phyloP scores from a whole-genome alignment of 1,140 invertebrate species.

The Bradysia coprophila region DNA sequence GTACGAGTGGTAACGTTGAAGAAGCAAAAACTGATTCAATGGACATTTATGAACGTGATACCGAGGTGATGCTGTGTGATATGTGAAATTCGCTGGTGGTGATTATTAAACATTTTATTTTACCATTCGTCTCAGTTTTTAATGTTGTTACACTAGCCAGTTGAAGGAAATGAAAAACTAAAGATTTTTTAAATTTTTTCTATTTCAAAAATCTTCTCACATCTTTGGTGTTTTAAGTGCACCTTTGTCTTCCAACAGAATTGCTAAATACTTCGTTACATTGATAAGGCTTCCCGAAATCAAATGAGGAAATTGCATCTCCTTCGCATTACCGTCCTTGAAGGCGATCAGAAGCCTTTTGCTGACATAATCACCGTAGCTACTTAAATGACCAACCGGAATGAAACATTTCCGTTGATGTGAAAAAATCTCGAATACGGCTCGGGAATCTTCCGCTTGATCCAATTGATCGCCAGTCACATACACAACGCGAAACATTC shows the following conservation, averaged over 20 bases:
- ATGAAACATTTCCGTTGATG: conserved; percentile 28
- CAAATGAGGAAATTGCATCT: conserved; percentile 29
- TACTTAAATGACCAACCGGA: conserved; percentile 37
- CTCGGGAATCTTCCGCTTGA: conserved; percentile 30
- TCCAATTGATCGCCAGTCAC: conserved; percentile 27
- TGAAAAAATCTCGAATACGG: conserved; percentile 42
- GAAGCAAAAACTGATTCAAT: no score
- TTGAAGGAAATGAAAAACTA: not conserved
- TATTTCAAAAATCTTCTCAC: not conserved
- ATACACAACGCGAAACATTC: conserved; percentile 34
- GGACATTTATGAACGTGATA: no score
- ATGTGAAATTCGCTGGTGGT: not conserved
- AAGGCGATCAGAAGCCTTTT: conserved; percentile 39
- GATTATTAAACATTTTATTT: not conserved
- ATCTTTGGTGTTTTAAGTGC: conserved; percentile 3
- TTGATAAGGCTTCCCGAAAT: conserved; percentile 38
- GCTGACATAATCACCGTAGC: conserved; percentile 37
- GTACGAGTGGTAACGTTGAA: no score
- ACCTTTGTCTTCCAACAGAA: conserved; percentile 32
- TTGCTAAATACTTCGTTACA: conserved; percentile 34
- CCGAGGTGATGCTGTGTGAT: no score
- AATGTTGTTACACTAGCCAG: not conserved
- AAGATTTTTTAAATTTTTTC: not conserved
- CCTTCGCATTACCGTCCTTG: conserved; percentile 14
- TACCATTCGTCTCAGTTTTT: not conserved